Base-by-base conservation (phyloP, 2,797 vertebrate genomes). In the Halcyon smyrnensis region DNA sequence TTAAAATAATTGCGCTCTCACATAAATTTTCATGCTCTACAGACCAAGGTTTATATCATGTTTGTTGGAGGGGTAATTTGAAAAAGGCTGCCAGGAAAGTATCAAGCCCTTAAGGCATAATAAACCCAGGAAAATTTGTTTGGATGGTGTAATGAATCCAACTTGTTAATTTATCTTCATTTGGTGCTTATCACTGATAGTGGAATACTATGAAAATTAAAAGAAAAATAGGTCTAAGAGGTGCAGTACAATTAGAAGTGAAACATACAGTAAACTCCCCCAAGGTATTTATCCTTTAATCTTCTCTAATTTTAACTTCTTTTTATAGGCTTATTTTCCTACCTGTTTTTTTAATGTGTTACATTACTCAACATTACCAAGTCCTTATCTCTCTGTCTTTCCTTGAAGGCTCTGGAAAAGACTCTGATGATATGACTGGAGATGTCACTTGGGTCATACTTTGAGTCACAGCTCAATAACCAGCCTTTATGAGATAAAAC, bases 201-300 rank as follows among this genome's bases (percentile, higher is more conserved):
- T 32, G 15, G 37, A 94, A 27, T 37, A 59, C 82, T 92, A 34
- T 37, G 82, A 92, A 93, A 89, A 89, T 67, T 18, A 34, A 78
- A 93, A 94, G 62, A 93, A 95, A 94, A 91, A 89, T 56, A 76
- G 17, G 25, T 76, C 62, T 81, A 73, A 93, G 41, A 90, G 36
- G 18, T 81, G 43, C 51, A 67, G 73, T 73, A 77, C 65, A 84
- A 73, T 81, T 43, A 94, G 48, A 84, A 84, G 36, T n/a, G 36
- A 82, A 95, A 81, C 32, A 63, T 20, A 28, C 37, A 48, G 41
- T 71, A 65, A 95, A 87, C 59, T 74, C 34, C 39, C 60, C 18
- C 62, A 32, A 77, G 53, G 30, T 85, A 86, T 89, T 84, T 92
- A 82, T 83, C 48, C 34, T 92, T 87, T 79, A 65, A 89, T 90